Percentiles rank a stretch among this genome's conserved stretches.
Conservation (phyloP, 2,113 vertebrate genomes). For the Toxostoma redivivum region DNA sequence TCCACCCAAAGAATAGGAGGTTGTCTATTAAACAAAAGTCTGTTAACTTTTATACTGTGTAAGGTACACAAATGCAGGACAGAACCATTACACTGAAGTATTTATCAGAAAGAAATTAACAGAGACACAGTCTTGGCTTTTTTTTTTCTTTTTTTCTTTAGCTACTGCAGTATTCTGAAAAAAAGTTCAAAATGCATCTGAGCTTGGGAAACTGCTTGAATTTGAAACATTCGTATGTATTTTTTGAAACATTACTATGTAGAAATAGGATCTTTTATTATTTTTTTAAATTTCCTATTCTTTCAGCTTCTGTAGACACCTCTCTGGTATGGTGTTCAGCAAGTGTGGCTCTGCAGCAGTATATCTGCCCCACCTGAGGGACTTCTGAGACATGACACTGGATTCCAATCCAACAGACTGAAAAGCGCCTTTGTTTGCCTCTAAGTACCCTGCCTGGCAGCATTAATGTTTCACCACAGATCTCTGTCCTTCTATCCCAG, state of each 20-base stretch:
- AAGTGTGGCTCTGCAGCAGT: not conserved
- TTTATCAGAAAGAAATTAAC: not conserved
- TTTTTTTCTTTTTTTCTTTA: not conserved
- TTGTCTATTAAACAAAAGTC: not conserved
- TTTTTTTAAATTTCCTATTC: not conserved
- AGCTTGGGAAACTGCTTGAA: not conserved
- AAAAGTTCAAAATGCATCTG: not conserved
- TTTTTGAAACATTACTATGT: not conserved
- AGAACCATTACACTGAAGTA: not conserved
- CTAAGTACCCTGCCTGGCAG: not conserved
- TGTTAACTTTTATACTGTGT: not conserved
- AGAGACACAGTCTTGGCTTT: rapidly evolving
- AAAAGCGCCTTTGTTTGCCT: not conserved
- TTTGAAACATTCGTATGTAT: not conserved
- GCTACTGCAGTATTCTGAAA: not conserved
- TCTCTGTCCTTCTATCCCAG: not conserved
- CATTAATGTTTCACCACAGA: not conserved
- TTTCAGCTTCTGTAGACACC: not conserved
- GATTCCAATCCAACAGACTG: not conserved
- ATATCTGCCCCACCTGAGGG: conserved; percentile 9
- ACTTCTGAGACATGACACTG: not conserved
- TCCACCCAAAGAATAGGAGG: not conserved
- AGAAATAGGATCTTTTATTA: not conserved
- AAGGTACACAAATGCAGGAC: not conserved
- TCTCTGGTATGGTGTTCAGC: not conserved